Evolutionary conservation across 1,140 invertebrate species (phyloP).

Genomic region (Planococcus citri): DNA sequence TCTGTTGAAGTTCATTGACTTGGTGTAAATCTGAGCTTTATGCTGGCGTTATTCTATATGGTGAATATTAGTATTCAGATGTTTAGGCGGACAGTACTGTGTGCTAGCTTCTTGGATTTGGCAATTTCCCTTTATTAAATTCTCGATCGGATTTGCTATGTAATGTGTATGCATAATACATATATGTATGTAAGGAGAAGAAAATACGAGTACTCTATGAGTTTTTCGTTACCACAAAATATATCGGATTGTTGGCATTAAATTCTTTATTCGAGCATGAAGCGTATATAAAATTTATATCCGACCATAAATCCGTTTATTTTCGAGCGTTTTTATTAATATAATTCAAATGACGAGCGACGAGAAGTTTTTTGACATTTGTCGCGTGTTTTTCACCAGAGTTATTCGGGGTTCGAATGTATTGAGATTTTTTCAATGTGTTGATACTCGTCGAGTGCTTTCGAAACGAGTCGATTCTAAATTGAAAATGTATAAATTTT

Average conservation of each 20-base stretch:
- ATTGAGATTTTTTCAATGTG: too few species aligned
- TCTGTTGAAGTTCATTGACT: background rate
- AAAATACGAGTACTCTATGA: background rate
- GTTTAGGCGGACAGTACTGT: background rate
- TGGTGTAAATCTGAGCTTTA: slow-evolving; percentile 10
- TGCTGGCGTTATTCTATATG: background rate
- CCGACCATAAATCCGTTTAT: slow-evolving; percentile 12
- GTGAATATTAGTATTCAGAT: slow-evolving; percentile 12
- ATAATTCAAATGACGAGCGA: background rate
- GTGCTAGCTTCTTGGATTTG: background rate
- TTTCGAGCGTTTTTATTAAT: slow-evolving; percentile 5
- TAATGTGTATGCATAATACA: too few species aligned
- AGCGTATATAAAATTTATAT: slow-evolving; percentile 12
- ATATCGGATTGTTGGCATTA: slow-evolving; percentile 5
- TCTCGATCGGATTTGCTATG: slow-evolving; percentile 11
- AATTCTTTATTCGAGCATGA: background rate
- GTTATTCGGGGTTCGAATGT: too few species aligned
- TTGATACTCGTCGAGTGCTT: too few species aligned
- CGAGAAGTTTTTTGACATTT: background rate
- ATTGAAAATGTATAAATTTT: too few species aligned
- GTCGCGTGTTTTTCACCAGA: too few species aligned
- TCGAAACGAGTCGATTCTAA: too few species aligned
- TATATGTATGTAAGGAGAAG: too few species aligned
- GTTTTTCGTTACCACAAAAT: background rate
- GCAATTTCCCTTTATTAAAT: slow-evolving; percentile 20